Base-by-base conservation (phyloP, 2,113 vertebrate species). In the Panthera leo region DNA sequence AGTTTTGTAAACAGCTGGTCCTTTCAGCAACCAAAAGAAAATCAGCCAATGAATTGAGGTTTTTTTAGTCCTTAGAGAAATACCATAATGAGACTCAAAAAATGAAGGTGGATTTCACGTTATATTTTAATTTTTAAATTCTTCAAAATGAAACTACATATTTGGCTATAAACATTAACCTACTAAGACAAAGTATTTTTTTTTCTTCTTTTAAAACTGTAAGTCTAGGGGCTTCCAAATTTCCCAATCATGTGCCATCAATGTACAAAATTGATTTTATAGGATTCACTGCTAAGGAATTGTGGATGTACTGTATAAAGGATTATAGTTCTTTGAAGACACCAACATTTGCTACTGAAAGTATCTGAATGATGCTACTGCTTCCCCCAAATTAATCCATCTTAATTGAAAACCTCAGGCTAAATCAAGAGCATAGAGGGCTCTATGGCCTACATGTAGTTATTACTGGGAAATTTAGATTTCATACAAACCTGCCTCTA, bases 401-500 rank as follows among this genome's bases (percentile, higher is more conserved):
- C 53, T 61, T 73, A 55, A 85, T 42, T 39, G 70, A 89, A 95
- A 84, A 61, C 21, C 27, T 39, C 58, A 71, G 68, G 19, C 16
- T 31, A 89, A 85, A 68, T 19, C 36, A 63, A 93, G 70, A 79
- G 36, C 14, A 85, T 10, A 79, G 78, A 85, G 18, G 48, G 34
- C 51, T 93, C 55, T 80, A 8, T 82, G 85, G 70, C 10, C 36
- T 89, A 71, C 19, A 34, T 87, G 58, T 91, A 91, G 78, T 85
- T 55, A 88, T 48, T 84, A 58, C 48, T 73, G 29, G n/a, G n/a
- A 61, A 96, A 96, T 88, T 82, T 71, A 90, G 70, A 73, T 71
- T 96, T 97, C 63, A 85, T 21, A 97, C 85, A 97, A 94, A 89
- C 12, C 85, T 71, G 42, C 48, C 84, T 97, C 96, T 98, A 90